Conservation (phyloP, 1,140 invertebrate genomes). For the Sarcophaga bullata region DNA sequence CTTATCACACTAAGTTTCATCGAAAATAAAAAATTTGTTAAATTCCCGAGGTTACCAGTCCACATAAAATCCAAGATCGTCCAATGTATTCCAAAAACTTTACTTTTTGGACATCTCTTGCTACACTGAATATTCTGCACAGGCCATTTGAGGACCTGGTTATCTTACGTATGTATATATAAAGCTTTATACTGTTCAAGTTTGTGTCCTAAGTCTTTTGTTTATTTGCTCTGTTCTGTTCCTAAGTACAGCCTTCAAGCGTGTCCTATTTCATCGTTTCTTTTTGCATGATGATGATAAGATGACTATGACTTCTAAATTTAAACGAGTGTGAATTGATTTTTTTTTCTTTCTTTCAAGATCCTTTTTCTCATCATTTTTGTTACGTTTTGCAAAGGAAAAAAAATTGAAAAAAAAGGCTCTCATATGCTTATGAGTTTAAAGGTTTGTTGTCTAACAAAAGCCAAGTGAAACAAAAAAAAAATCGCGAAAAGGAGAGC, state of each 20-base stretch:
- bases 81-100: too few relatives aligned
- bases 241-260: not conserved
- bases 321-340: constrained; percentile 61
- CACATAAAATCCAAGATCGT: too few relatives aligned
- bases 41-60: too few relatives aligned
- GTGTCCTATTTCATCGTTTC: not conserved
- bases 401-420: constrained; percentile 13
- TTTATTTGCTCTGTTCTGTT: not conserved
- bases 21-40: too few relatives aligned
- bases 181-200: not conserved
- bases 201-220: not conserved
- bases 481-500: not conserved
- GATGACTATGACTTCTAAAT: constrained; percentile 43
- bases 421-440: constrained; percentile 9
- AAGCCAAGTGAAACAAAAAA: not conserved
- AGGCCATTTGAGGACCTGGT: too few relatives aligned
- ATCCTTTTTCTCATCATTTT: not conserved
- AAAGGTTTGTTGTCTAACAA: not conserved
- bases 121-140: too few relatives aligned
- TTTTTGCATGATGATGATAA: constrained; percentile 42
- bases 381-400: not conserved
- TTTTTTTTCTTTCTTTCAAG: constrained; percentile 43
- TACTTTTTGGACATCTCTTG: too few relatives aligned
- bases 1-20: too few relatives aligned
- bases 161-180: too few relatives aligned